phyloP scores from a whole-genome alignment of 2,888 invertebrate genomes.

The Gandaritis pyraliata region DNA sequence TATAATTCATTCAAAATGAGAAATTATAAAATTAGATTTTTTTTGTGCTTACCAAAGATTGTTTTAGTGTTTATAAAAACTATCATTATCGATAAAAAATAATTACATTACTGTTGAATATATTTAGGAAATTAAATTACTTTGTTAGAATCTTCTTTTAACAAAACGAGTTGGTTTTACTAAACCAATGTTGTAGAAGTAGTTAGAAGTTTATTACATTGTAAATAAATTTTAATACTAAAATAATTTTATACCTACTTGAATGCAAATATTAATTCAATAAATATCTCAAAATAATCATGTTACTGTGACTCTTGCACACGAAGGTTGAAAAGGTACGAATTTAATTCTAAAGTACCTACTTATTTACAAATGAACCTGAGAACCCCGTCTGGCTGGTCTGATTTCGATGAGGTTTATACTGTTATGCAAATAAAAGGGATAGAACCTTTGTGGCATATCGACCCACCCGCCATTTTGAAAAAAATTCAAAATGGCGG shows the following conservation, averaged over 20 bases:
- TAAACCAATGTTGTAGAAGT: slow-evolving; percentile 46
- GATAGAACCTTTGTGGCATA: too few species aligned
- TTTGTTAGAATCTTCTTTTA: slow-evolving; percentile 3
- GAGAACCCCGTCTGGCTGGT: too few species aligned
- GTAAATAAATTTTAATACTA: slow-evolving; percentile 71
- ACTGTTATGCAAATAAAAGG: too few species aligned
- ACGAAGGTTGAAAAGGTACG: background rate
- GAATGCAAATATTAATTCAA: slow-evolving; percentile 51
- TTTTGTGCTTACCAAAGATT: too few species aligned
- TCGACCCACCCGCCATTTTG: too few species aligned
- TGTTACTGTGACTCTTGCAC: slow-evolving; percentile 26
- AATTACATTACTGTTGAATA: background rate
- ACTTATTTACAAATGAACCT: too few species aligned
- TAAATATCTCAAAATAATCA: slow-evolving; percentile 50
- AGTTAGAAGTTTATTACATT: slow-evolving; percentile 63
- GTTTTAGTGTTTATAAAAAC: background rate
- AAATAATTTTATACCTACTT: slow-evolving; percentile 69
- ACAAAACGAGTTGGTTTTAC: background rate
- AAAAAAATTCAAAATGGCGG: too few species aligned
- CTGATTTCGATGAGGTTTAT: too few species aligned
- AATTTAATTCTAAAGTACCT: too few species aligned
- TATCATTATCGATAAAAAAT: background rate
- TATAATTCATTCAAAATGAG: too few species aligned
- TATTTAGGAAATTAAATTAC: background rate
- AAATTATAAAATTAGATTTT: too few species aligned